A percentile compares a stretch with the other conserved stretches of the same genome.
Conservation (phyloP, 2,113 vertebrate species). For the Uropsilus gracilis region DNA sequence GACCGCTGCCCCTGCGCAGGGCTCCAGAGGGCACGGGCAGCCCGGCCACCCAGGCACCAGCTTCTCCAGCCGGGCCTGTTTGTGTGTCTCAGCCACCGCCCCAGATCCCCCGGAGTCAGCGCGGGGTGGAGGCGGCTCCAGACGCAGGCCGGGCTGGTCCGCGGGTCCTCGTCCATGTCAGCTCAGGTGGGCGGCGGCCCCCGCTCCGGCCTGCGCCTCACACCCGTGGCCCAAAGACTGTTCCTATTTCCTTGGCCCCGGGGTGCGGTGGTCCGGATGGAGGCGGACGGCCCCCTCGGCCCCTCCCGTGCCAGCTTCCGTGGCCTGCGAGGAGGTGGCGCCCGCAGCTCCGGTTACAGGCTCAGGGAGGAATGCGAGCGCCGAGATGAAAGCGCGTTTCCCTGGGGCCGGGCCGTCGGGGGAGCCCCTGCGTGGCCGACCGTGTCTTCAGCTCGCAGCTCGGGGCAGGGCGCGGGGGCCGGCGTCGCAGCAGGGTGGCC, state of each 20-base stretch:
- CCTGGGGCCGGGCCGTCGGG: background rate
- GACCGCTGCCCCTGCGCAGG: background rate
- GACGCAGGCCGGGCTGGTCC: background rate
- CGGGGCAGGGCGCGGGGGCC: background rate
- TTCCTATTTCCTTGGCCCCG: conserved; percentile 44
- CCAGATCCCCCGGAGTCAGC: background rate
- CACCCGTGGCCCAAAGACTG: background rate
- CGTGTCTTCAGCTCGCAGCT: background rate
- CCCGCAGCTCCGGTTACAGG: conserved; percentile 73
- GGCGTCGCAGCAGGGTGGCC: background rate
- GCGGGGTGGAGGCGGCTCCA: background rate
- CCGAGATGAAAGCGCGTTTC: conserved; percentile 63
- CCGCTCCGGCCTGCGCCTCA: background rate
- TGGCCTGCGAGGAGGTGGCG: conserved; percentile 47
- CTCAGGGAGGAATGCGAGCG: conserved; percentile 67
- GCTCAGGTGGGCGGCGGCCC: background rate
- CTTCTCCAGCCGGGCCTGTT: background rate
- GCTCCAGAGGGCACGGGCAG: background rate
- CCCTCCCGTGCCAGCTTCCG: conserved; percentile 55
- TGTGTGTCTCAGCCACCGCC: background rate
- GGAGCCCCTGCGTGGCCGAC: background rate
- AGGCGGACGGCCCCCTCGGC: conserved; percentile 48
- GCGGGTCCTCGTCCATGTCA: background rate
- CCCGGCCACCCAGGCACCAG: background rate
- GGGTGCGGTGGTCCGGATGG: conserved; percentile 42